Percentiles rank a stretch among this genome's conserved stretches.
These are phyloP conservation scores for Darevskia mixta DNA, from an alignment of 2,797 vertebrate species.

Conservation along the genomic window DNA sequence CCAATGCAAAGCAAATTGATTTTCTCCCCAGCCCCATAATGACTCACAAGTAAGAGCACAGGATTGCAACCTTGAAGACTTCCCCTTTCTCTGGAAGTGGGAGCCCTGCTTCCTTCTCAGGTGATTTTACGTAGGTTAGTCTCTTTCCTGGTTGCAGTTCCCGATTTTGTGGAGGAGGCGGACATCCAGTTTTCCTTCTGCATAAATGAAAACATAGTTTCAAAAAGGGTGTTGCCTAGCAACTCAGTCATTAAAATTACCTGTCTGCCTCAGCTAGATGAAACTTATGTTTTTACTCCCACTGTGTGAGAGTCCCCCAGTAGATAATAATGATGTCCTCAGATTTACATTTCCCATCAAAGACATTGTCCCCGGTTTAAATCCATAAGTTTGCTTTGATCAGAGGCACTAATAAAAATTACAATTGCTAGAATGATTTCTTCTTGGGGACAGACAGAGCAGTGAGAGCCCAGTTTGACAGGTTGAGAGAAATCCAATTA, in stretches of 20 bases:
- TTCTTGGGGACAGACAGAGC: not conserved
- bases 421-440: constrained; percentile 19
- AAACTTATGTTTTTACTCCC: constrained; percentile 29
- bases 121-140: constrained; percentile 12
- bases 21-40: no score
- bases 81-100: constrained; percentile 14
- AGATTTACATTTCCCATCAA: constrained; percentile 45
- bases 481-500: constrained; percentile 53
- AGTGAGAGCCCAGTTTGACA: constrained; percentile 32
- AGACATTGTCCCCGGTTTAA: constrained; percentile 17
- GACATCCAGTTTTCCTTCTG: not conserved
- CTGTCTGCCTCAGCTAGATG: constrained; percentile 36
- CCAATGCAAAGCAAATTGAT: no score
- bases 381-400: constrained; percentile 45
- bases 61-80: not conserved
- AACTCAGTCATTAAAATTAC: constrained; percentile 41
- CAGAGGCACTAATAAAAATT: constrained; percentile 33
- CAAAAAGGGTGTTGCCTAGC: constrained; percentile 31
- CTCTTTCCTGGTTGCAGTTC: not conserved
- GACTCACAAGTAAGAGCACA: not conserved
- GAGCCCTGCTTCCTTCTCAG: not conserved
- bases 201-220: constrained; percentile 33
- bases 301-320: not conserved
- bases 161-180: constrained; percentile 19
- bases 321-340: constrained; percentile 13